Base-by-base conservation (phyloP, 2,888 invertebrate species). In the Drosophila trichaetosa region DNA sequence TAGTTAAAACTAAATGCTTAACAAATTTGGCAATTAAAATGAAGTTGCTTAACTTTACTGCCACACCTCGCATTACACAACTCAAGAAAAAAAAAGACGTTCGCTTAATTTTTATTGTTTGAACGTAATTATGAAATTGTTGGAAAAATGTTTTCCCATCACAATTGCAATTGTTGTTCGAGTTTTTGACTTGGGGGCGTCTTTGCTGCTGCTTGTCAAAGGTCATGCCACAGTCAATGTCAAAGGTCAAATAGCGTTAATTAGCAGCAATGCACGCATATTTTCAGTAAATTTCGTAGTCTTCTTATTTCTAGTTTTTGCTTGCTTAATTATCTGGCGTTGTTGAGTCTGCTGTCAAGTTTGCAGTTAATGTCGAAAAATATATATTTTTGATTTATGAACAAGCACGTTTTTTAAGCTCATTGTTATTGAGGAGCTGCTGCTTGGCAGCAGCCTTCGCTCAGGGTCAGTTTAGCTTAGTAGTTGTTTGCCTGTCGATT, bases 211-310 rank as follows among this genome's bases (percentile, higher is more conserved):
- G 27, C 42, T 73, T 69, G 69, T 33, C 58, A 84, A 83, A 87
- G 87, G 82, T 85, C 82, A 86, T 67, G 56, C 65, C 67, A 76
- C 80, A 77, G 87, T 82, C 87, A 85, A 85, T 86, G 84, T 73
- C 84, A 83, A 59, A 51, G 56, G 69, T 49, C 70, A 69, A 59
- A 62, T 56, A 49, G 67, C 61, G 69, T 73, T 78, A 76, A 82
- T 76, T 54, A 24, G 38, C 40, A 27, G n/a, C 69, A 57, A 69
- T 69, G 65, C 70, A 70, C 58, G 66, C 24, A 31, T 67, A 69
- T 63, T 76, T 68, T 60, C 29, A 42, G 51, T 67, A 36, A 64
- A 31, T 31, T 53, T 65, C n/a, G 34, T 59, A 18, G n/a, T 57
- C 59, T 42, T 69, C 40, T 29, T 75, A 24, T 54, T 58, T 48